These are phyloP conservation scores for Sesia apiformis DNA, from an alignment of 2,888 invertebrate species.

Conservation along the genomic window DNA sequence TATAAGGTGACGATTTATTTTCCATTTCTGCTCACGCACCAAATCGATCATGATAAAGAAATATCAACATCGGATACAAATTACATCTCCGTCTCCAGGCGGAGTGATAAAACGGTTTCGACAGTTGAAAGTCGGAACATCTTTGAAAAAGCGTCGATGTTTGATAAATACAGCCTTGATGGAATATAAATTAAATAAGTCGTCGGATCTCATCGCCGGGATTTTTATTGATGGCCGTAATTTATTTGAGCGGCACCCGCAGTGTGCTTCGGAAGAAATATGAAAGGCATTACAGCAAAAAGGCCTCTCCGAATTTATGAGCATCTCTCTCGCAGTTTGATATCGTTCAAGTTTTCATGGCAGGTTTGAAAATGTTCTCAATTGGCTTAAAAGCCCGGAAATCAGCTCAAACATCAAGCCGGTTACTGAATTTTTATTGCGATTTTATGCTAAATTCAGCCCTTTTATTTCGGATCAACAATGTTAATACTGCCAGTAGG, in stretches of 20 bases:
- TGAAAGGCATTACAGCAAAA: slow-evolving; percentile 72
- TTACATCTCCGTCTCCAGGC: background rate
- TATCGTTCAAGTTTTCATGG: slow-evolving; percentile 45
- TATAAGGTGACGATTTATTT: too few relatives aligned
- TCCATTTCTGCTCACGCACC: too few relatives aligned
- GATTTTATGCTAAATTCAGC: background rate
- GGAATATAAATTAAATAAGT: slow-evolving; percentile 74
- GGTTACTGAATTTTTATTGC: slow-evolving; percentile 18
- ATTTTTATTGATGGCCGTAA: slow-evolving; percentile 73
- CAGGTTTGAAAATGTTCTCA: slow-evolving; percentile 37
- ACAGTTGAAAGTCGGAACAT: slow-evolving; percentile 22
- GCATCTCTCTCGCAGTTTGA: slow-evolving; percentile 65
- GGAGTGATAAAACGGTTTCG: background rate
- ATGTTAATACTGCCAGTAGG: background rate
- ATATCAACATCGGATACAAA: background rate
- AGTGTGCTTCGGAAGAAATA: slow-evolving; percentile 68
- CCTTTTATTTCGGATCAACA: background rate
- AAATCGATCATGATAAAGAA: background rate
- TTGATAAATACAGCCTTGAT: slow-evolving; percentile 66
- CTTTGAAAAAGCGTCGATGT: slow-evolving; percentile 42
- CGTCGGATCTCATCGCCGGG: slow-evolving; percentile 60
- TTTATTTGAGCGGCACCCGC: slow-evolving; percentile 71
- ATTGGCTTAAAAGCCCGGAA: slow-evolving; percentile 40
- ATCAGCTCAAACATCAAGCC: slow-evolving; percentile 20
- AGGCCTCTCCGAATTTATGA: slow-evolving; percentile 70